phyloP scores from a whole-genome alignment of 2,113 vertebrate species.

The Oreocharis arfaki region DNA sequence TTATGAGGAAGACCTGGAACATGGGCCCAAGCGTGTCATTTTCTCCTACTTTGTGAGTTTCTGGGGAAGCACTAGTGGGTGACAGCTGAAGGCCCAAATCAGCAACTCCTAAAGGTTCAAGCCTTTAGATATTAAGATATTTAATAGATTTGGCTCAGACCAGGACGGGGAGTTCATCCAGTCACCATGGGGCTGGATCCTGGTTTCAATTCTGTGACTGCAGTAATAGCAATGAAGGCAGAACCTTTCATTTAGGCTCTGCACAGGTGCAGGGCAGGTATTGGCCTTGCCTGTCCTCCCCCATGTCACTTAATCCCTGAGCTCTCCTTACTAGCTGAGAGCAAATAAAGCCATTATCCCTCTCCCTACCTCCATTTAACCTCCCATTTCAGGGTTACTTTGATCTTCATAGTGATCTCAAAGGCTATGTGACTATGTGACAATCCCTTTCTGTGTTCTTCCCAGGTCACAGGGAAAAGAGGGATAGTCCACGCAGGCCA shows the following conservation, averaged over 20 bases:
- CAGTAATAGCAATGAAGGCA: neutral
- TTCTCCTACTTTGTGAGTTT: slow-evolving; percentile 71
- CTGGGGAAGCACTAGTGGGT: neutral
- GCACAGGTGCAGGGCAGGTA: neutral
- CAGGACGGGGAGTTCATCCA: neutral
- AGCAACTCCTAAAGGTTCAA: neutral
- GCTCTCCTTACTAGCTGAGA: neutral
- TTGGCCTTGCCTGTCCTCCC: neutral
- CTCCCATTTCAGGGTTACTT: neutral
- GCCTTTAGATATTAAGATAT: no score
- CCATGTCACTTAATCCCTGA: neutral
- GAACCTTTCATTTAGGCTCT: neutral
- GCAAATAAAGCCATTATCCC: neutral
- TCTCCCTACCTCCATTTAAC: rapidly evolving
- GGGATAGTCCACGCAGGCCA: slow-evolving; percentile 35
- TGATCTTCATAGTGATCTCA: neutral
- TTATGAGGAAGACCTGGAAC: slow-evolving; percentile 14
- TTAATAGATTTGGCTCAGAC: neutral
- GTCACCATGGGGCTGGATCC: neutral
- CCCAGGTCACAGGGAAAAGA: slow-evolving; percentile 41
- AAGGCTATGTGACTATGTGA: neutral
- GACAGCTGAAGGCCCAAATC: neutral
- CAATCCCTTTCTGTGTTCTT: neutral
- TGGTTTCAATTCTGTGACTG: neutral
- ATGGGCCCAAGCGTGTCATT: slow-evolving; percentile 27